Evolutionary conservation across 2,888 invertebrate genomes (phyloP).

Genomic region (Hemithea aestivaria): DNA sequence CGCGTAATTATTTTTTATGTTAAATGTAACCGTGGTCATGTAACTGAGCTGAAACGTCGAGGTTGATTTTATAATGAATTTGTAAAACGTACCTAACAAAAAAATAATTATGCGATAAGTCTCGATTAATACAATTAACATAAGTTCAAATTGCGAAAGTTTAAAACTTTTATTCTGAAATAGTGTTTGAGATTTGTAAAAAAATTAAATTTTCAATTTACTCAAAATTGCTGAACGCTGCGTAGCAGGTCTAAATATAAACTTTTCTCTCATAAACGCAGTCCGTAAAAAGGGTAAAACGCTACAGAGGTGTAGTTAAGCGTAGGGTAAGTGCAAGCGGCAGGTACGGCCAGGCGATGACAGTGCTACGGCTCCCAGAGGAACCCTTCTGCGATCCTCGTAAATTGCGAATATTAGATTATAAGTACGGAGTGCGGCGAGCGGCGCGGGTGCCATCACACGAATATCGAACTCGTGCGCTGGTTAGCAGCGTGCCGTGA

Average conservation of each 20-base stretch:
- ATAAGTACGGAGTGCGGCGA: conserved; percentile 73
- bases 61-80: too few species aligned
- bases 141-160: too few species aligned
- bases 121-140: too few species aligned
- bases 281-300: conserved; percentile 33
- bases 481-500: conserved; percentile 62
- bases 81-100: too few species aligned
- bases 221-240: too few species aligned
- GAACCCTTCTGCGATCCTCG: conserved; percentile 70
- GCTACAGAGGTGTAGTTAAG: conserved; percentile 55
- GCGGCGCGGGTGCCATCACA: conserved; percentile 60
- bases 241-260: conserved; percentile 6
- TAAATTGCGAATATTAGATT: conserved; percentile 79
- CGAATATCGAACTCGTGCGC: conserved; percentile 68
- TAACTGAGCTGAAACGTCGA: too few species aligned
- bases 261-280: background rate
- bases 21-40: too few species aligned
- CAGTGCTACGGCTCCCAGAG: conserved; percentile 69
- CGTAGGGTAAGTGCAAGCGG: conserved; percentile 62
- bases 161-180: too few species aligned
- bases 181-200: too few species aligned
- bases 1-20: too few species aligned
- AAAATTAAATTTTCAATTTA: too few species aligned
- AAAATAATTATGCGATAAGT: too few species aligned
- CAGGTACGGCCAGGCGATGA: conserved; percentile 68